phyloP scores from a whole-genome alignment of 2,113 vertebrate genomes.

The Ammospiza nelsoni region DNA sequence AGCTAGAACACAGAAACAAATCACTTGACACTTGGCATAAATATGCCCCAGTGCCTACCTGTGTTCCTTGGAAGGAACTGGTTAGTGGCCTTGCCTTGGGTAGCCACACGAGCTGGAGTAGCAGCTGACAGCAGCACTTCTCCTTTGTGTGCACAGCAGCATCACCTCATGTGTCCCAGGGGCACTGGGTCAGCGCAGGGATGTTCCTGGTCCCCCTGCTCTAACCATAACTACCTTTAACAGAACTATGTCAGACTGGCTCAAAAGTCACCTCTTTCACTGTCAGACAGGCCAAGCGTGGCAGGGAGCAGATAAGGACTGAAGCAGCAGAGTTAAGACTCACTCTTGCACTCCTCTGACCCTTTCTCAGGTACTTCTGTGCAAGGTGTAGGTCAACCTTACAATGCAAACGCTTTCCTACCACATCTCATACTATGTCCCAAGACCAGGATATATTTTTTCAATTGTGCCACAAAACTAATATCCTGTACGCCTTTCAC shows the following conservation, averaged over 20 bases:
- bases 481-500: neutral
- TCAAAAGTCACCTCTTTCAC: neutral
- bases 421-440: no score
- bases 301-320: neutral
- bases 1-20: neutral
- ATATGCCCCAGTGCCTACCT: neutral
- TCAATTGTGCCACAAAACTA: neutral
- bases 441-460: neutral
- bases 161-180: neutral
- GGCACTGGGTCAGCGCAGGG: neutral
- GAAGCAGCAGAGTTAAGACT: neutral
- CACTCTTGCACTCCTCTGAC: neutral
- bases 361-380: neutral
- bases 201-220: neutral
- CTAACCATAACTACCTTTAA: accelerated
- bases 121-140: neutral
- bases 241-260: neutral
- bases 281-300: neutral
- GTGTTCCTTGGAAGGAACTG: neutral
- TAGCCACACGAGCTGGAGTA: neutral
- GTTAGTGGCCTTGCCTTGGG: neutral
- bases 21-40: neutral
- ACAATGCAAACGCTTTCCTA: neutral
- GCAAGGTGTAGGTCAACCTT: neutral
- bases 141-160: neutral